phyloP scores from a whole-genome alignment of 1,140 invertebrate genomes.

The Dreissena rostriformis region DNA sequence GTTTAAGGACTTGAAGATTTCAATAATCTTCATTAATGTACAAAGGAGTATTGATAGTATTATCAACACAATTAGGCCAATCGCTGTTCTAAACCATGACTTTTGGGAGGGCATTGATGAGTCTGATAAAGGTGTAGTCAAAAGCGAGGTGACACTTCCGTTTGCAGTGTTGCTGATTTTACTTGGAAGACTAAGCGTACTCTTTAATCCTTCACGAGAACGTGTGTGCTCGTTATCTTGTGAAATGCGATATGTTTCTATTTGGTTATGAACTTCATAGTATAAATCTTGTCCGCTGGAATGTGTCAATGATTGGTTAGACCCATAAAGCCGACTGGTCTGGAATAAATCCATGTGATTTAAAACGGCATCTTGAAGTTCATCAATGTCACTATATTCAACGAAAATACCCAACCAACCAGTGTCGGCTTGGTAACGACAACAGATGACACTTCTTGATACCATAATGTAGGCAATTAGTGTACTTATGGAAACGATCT shows the following conservation, averaged over 20 bases:
- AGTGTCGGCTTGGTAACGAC: constrained; percentile 79
- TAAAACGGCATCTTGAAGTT: too few relatives aligned
- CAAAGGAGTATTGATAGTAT: constrained; percentile 58
- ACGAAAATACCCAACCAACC: constrained; percentile 65
- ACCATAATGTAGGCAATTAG: constrained; percentile 94
- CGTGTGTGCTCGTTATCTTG: too few relatives aligned
- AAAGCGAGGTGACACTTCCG: constrained; percentile 68
- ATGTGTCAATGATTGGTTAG: too few relatives aligned
- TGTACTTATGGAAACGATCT: constrained; percentile 96
- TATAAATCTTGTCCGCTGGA: too few relatives aligned
- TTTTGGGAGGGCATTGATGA: constrained; percentile 60
- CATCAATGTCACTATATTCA: constrained; percentile 69
- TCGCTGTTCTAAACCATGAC: constrained; percentile 65
- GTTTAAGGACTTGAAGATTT: constrained; percentile 88
- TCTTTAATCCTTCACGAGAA: too few relatives aligned
- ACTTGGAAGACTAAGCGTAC: too few relatives aligned
- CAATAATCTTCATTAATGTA: constrained; percentile 77
- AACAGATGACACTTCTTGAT: constrained; percentile 91
- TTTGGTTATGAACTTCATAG: too few relatives aligned
- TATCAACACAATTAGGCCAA: constrained; percentile 69
- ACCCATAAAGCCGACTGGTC: too few relatives aligned
- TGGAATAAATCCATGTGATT: too few relatives aligned
- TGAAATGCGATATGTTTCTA: too few relatives aligned
- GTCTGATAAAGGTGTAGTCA: constrained; percentile 64
- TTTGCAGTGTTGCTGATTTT: constrained; percentile 52